These are phyloP conservation scores for Acanthurus lineatus DNA, from an alignment of 2,797 vertebrate genomes.

Conservation along the genomic window DNA sequence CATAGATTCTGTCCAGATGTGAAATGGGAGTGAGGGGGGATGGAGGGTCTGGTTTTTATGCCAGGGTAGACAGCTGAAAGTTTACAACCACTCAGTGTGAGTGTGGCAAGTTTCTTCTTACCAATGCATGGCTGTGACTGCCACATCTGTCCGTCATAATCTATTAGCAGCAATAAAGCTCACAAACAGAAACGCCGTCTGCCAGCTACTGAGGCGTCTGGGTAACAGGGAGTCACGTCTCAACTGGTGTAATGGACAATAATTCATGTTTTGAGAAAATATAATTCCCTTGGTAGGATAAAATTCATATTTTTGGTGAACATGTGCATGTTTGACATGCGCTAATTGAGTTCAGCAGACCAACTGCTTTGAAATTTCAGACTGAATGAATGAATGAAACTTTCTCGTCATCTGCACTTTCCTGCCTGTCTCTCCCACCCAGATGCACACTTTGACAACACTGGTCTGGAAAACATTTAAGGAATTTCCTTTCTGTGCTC, in stretches of 20 bases:
- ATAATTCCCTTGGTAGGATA: conserved; percentile 12
- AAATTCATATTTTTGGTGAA: conserved; percentile 43
- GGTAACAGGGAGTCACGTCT: conserved; percentile 31
- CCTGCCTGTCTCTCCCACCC: conserved; percentile 13
- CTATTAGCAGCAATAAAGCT: conserved; percentile 52
- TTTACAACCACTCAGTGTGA: conserved; percentile 37
- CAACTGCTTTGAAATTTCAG: conserved; percentile 43
- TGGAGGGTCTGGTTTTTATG: conserved; percentile 25
- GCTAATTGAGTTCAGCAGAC: conserved; percentile 50
- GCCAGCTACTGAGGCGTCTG: conserved; percentile 43
- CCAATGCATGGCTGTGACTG: conserved; percentile 11
- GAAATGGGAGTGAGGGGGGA: conserved; percentile 34
- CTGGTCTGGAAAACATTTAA: conserved; percentile 50
- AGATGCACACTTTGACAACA: conserved; percentile 23
- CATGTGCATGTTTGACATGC: conserved; percentile 46
- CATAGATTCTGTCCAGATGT: conserved; percentile 77
- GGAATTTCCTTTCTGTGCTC: conserved; percentile 42
- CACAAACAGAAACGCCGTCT: conserved; percentile 58
- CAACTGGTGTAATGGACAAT: conserved; percentile 32
- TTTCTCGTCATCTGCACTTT: conserved; percentile 33
- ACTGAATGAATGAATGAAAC: conserved; percentile 33
- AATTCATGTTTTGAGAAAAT: conserved; percentile 37
- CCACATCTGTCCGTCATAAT: conserved; percentile 56
- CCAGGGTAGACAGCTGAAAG: conserved; percentile 41
- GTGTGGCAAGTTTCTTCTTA: conserved; percentile 36